A percentile compares a stretch with the other conserved stretches of the same genome.
Conservation (phyloP, 2,113 vertebrate genomes). For the Clarias gariepinus region DNA sequence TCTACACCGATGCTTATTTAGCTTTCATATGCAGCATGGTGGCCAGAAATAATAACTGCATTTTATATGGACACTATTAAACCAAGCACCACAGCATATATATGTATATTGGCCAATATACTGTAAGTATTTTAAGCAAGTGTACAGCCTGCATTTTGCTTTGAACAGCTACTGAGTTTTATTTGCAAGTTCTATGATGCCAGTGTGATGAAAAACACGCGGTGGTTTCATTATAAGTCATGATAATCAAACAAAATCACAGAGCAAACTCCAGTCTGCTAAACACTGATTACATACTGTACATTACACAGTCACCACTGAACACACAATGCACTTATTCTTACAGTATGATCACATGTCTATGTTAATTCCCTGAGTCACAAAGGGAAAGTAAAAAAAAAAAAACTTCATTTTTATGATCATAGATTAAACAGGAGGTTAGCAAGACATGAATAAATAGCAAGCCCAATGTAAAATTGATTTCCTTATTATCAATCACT, state of each 20-base stretch:
- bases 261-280: neutral
- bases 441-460: neutral
- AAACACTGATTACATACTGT: slow-evolving; percentile 3
- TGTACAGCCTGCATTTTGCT: slow-evolving; percentile 4
- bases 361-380: neutral
- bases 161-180: neutral
- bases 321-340: neutral
- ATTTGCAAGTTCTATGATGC: slow-evolving; percentile 50
- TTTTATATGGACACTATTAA: neutral
- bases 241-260: slow-evolving; percentile 5
- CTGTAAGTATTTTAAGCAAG: neutral
- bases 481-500: neutral
- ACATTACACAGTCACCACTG: neutral
- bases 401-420: neutral
- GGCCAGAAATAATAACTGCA: neutral
- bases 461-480: neutral
- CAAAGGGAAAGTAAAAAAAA: neutral
- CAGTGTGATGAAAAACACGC: slow-evolving; percentile 15
- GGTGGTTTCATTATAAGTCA: slow-evolving; percentile 58
- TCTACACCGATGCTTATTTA: neutral
- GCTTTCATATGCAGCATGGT: neutral
- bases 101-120: neutral
- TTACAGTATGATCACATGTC: neutral
- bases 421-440: neutral
- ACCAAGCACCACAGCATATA: neutral